Percentiles rank a stretch among this genome's conserved stretches.
Evolutionary conservation across 2,113 vertebrate species (phyloP).

Genomic region (Atractosteus spatula): DNA sequence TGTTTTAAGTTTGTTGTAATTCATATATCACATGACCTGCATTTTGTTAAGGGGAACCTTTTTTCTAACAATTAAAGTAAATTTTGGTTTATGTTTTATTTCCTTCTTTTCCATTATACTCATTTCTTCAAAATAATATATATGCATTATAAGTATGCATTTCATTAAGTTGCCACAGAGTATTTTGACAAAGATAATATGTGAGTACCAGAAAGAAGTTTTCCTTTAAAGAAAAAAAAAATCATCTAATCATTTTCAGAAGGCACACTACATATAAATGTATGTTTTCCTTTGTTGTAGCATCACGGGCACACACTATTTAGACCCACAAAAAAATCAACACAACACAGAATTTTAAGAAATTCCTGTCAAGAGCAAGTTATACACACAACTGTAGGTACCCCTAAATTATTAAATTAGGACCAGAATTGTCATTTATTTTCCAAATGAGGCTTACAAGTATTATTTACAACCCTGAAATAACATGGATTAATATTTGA

Average conservation of each 20-base stretch:
- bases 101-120: slow-evolving; percentile 70
- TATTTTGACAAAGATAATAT: not conserved
- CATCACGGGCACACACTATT: too few species aligned
- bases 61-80: slow-evolving; percentile 72
- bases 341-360: too few species aligned
- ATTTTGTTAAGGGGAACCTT: slow-evolving; percentile 68
- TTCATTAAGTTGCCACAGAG: not conserved
- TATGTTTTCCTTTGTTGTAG: not conserved
- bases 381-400: too few species aligned
- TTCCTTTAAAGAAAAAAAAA: not conserved
- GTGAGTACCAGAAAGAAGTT: not conserved
- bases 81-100: slow-evolving; percentile 30
- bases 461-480: too few species aligned
- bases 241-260: not conserved
- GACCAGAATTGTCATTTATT: too few species aligned
- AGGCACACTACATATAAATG: not conserved
- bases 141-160: slow-evolving; percentile 29
- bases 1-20: slow-evolving; percentile 78
- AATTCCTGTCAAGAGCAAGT: too few species aligned
- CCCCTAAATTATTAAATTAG: too few species aligned
- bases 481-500: too few species aligned
- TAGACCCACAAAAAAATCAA: too few species aligned
- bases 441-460: too few species aligned
- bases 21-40: slow-evolving; percentile 74
- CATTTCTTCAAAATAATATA: slow-evolving; percentile 51